Evolutionary conservation across 2,888 invertebrate species (phyloP).

Genomic region (Gryllus longicercus): DNA sequence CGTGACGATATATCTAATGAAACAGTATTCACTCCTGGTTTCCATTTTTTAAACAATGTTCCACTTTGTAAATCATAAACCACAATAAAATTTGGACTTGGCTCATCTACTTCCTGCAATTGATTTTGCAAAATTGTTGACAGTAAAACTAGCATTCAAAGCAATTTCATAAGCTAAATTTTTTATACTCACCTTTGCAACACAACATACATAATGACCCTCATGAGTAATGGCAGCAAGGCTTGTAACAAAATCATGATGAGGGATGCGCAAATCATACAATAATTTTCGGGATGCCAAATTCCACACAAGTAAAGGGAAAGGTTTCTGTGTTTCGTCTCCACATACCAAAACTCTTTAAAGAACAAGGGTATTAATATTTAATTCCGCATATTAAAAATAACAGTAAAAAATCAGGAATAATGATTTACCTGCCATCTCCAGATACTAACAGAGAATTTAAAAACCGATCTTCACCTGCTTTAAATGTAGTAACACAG

Average conservation of each 20-base stretch:
- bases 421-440: constrained; percentile 66
- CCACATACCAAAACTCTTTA: constrained; percentile 79
- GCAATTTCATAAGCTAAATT: no score
- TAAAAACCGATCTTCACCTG: constrained; percentile 84
- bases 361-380: constrained; percentile 34
- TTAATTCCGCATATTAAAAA: neutral
- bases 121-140: neutral
- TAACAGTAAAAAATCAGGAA: constrained; percentile 12
- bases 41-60: constrained; percentile 88
- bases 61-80: constrained; percentile 88
- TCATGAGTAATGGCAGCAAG: constrained; percentile 82
- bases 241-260: constrained; percentile 82
- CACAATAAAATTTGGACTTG: constrained; percentile 82
- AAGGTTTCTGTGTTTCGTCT: constrained; percentile 89
- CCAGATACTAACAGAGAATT: constrained; percentile 84
- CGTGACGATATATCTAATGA: constrained; percentile 81
- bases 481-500: constrained; percentile 82
- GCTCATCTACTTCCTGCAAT: constrained; percentile 65
- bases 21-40: constrained; percentile 77
- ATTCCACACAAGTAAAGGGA: constrained; percentile 86
- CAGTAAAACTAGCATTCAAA: neutral
- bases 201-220: constrained; percentile 60
- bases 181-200: constrained; percentile 47
- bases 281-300: constrained; percentile 76
- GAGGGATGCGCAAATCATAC: constrained; percentile 82